These are phyloP conservation scores for Archaeoteleia sp. DNA, from an alignment of 2,888 invertebrate genomes.

Conservation along the genomic window DNA sequence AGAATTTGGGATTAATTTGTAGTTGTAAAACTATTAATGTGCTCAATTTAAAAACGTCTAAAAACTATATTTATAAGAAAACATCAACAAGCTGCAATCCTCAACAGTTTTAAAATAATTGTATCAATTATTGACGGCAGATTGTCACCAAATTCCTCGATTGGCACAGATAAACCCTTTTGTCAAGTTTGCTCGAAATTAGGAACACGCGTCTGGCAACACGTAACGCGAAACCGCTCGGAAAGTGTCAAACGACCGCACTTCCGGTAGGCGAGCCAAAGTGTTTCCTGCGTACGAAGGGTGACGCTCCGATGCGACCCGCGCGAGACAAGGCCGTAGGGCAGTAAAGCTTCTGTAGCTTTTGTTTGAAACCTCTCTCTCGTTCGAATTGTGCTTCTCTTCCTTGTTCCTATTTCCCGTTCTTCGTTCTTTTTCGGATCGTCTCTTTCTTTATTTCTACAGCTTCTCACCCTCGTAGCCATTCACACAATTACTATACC, in stretches of 20 bases:
- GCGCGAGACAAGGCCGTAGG: constrained; percentile 63
- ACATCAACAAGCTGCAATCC: too few species aligned
- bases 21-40: too few species aligned
- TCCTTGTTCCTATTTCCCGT: constrained; percentile 38
- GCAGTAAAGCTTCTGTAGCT: constrained; percentile 69
- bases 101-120: too few species aligned
- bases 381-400: constrained; percentile 56
- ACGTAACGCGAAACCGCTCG: constrained; percentile 50
- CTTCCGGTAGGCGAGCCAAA: constrained; percentile 65
- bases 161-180: constrained; percentile 31
- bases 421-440: constrained; percentile 33
- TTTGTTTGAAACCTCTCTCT: constrained; percentile 62
- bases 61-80: too few species aligned
- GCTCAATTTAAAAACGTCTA: too few species aligned
- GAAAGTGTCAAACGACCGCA: constrained; percentile 67
- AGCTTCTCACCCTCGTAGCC: constrained; percentile 14
- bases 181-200: constrained; percentile 33
- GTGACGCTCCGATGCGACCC: constrained; percentile 48
- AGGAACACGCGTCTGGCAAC: constrained; percentile 29
- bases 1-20: too few species aligned
- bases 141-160: constrained; percentile 31
- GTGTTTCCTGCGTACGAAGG: constrained; percentile 61
- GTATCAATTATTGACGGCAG: constrained; percentile 42
- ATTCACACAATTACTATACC: constrained; percentile 41
- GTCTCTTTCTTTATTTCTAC: constrained; percentile 32